Evolutionary conservation across 23 tunicate species (phyloP), one percentile per base, ranked within the genome.

Genomic region (Styela clava): DNA sequence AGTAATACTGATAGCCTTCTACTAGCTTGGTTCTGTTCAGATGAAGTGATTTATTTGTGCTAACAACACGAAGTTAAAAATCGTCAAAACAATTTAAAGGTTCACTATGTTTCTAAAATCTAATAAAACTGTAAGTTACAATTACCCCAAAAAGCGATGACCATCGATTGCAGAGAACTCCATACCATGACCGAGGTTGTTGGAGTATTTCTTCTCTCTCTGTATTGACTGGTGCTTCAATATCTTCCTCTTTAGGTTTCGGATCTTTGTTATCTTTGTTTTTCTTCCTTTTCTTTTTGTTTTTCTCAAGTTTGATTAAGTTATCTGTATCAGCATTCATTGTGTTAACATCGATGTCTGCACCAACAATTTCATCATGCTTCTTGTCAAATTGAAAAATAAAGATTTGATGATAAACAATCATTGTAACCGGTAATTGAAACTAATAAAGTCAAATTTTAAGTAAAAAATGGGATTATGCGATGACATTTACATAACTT

Each of bases 141-240:
- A n/a, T 81, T 78, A 91, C 97, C 52, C 87, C 98, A 79, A 93
- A 93, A 74, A 93, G 68, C 0, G 98, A 88, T 20, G 74, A 35
- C 89, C 90, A 93, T 87, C 98, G 78, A 84, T 93, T 93, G 78
- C 92, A 87, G 23, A 85, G 72, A 63, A 36, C 30, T 9, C 84
- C 34, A 64, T 93, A 93, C 83, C 98, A 93, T 3, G 97, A 91
- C 20, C 78, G 76, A 16, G 97, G 90, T 64, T 78, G 90, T 67
- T 35, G 82, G 9, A 83, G 69, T 31, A 91, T 91, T 64, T 91
- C 97, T 35, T 79, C 85, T 25, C 32, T 23, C 36, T 73, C 74
- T 52, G 61, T 23, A 27, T 79, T 37, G 21, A 62, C 74, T 26
- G 34, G 20, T 20, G n/a, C n/a, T 79, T 79, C 63, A 20, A 23